A percentile compares a stretch with the other conserved stretches of the same genome.
Evolutionary conservation across 1,140 invertebrate species (phyloP).

Genomic region (Diachasma alloeum): DNA sequence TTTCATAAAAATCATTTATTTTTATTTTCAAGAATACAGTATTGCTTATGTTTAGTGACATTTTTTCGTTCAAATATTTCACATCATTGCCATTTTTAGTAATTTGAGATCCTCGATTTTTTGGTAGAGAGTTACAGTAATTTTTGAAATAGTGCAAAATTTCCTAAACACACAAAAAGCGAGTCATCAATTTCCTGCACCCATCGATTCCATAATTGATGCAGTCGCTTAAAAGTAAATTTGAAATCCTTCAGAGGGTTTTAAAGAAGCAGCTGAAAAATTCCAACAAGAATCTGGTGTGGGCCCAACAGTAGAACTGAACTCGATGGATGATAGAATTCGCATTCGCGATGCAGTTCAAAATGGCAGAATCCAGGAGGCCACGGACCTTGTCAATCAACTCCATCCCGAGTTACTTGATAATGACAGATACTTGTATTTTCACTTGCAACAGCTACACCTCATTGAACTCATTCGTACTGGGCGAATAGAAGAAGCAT

Average conservation of each 20-base stretch:
- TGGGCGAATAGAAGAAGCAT: constrained; percentile 91
- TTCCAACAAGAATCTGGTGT: constrained; percentile 95
- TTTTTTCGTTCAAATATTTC: too few species aligned
- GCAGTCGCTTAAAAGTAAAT: background rate
- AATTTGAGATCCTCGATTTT: too few species aligned
- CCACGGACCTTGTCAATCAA: constrained; percentile 92
- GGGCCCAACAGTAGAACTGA: constrained; percentile 85
- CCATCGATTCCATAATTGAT: too few species aligned
- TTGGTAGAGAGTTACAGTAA: too few species aligned
- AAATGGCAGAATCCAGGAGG: constrained; percentile 90
- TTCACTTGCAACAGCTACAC: constrained; percentile 96
- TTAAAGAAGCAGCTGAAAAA: constrained; percentile 97
- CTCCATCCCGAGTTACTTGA: constrained; percentile 94
- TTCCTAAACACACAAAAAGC: too few species aligned
- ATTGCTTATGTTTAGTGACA: too few species aligned
- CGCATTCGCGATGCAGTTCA: constrained; percentile 95
- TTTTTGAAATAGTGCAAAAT: too few species aligned
- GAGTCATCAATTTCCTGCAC: too few species aligned
- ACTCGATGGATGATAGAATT: constrained; percentile 91
- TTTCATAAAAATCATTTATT: background rate
- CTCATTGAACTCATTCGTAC: constrained; percentile 91
- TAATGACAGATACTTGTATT: constrained; percentile 94
- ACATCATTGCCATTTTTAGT: too few species aligned
- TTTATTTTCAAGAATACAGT: background rate
- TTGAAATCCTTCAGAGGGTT: constrained; percentile 77